These are phyloP conservation scores for Andrena praecox DNA, from an alignment of 2,888 invertebrate species.

Conservation along the genomic window DNA sequence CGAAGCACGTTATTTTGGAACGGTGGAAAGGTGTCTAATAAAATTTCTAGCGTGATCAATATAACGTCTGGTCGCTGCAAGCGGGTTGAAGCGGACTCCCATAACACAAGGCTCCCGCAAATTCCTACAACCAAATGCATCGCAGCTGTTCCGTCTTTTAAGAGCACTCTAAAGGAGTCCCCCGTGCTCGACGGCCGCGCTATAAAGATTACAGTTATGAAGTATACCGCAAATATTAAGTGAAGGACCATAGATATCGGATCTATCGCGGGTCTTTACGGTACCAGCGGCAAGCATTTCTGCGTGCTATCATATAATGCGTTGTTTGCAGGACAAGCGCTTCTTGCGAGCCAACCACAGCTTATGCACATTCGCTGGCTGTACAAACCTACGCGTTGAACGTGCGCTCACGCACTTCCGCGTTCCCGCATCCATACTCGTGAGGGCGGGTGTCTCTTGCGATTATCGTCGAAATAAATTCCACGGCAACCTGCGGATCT, in stretches of 20 bases:
- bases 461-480: conserved; percentile 66
- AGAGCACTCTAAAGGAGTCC: not conserved
- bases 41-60: too few relatives aligned
- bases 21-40: too few relatives aligned
- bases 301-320: conserved; percentile 48
- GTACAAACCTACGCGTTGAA: conserved; percentile 60
- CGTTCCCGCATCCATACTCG: conserved; percentile 54
- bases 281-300: conserved; percentile 51
- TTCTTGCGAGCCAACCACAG: conserved; percentile 32
- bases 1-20: too few relatives aligned
- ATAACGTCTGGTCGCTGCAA: too few relatives aligned
- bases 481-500: conserved; percentile 46
- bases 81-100: too few relatives aligned
- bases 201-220: conserved; percentile 42
- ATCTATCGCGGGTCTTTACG: conserved; percentile 49
- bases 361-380: conserved; percentile 52
- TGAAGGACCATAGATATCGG: conserved; percentile 45
- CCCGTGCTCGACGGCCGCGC: not conserved
- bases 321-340: conserved; percentile 57
- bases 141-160: not conserved
- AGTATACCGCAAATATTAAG: conserved; percentile 45
- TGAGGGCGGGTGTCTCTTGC: conserved; percentile 58
- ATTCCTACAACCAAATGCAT: too few relatives aligned
- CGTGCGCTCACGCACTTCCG: conserved; percentile 65
- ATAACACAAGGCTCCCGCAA: too few relatives aligned